Conservation (phyloP, 2,113 vertebrate species). For the Percopsis transmontana region DNA sequence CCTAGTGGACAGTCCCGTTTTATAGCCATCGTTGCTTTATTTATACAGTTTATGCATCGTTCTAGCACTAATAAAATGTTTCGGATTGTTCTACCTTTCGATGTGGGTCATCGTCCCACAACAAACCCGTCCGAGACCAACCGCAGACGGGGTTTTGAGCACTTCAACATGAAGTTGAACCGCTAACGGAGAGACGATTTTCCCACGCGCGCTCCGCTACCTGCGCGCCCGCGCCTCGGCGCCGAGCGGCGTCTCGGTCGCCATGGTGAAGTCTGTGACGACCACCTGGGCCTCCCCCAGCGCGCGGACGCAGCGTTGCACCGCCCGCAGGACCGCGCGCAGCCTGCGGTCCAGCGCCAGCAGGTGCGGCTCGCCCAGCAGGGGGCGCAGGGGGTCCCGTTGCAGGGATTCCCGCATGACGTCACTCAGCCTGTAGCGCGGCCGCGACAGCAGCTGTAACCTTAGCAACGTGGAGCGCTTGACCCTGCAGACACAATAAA, state of each 20-base stretch:
- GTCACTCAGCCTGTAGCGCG: conserved; percentile 84
- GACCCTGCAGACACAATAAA: conserved; percentile 75
- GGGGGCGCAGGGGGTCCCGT: conserved; percentile 79
- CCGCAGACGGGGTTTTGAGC: too few species aligned
- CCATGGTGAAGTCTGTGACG: conserved; percentile 57
- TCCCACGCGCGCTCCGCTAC: conserved; percentile 42
- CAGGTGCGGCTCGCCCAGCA: conserved; percentile 90
- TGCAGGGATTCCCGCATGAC: conserved; percentile 92
- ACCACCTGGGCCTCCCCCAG: conserved; percentile 83
- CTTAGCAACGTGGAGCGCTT: conserved; percentile 85
- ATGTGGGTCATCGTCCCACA: too few species aligned
- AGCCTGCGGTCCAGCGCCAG: conserved; percentile 89
- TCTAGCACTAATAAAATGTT: too few species aligned
- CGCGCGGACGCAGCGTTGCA: conserved; percentile 77
- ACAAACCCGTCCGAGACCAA: too few species aligned
- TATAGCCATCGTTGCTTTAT: too few species aligned
- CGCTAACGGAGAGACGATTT: not conserved
- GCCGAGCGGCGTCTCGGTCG: not conserved
- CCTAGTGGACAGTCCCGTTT: too few species aligned
- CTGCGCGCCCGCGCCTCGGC: conserved; percentile 28
- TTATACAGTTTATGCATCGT: too few species aligned
- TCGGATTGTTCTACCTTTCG: too few species aligned
- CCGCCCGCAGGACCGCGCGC: conserved; percentile 77
- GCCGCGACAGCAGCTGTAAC: conserved; percentile 81
- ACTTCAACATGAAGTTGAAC: conserved; percentile 21